A percentile compares a stretch with the other conserved stretches of the same genome.
phyloP scores from a whole-genome alignment of 2,888 invertebrate species.

The Oxycera nigricornis region DNA sequence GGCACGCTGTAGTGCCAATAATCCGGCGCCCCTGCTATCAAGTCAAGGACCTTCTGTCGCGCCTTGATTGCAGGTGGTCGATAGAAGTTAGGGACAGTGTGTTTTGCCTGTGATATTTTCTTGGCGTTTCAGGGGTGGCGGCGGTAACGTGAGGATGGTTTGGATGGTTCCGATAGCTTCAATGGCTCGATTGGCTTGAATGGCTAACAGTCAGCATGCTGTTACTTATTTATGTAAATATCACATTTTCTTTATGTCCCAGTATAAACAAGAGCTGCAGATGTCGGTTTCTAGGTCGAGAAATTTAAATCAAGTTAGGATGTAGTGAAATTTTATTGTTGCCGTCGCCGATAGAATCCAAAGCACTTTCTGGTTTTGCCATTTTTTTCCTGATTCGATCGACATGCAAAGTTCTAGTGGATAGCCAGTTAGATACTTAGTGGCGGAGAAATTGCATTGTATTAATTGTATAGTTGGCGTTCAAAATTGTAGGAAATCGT shows the following conservation, averaged over 20 bases:
- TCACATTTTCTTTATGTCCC: conserved; percentile 28
- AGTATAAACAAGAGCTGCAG: conserved; percentile 28
- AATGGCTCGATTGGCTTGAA: background rate
- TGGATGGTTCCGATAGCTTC: too few species aligned
- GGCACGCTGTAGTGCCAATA: too few species aligned
- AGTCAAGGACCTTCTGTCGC: too few species aligned
- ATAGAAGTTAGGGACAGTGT: too few species aligned
- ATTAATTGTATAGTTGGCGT: too few species aligned
- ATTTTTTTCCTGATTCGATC: conserved; percentile 25
- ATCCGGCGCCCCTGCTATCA: too few species aligned
- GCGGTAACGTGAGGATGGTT: background rate
- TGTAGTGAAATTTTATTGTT: conserved; percentile 35
- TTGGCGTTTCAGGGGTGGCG: too few species aligned
- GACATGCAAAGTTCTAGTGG: conserved; percentile 36
- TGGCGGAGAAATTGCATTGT: conserved; percentile 9
- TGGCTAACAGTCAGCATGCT: conserved; percentile 21
- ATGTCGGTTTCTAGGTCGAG: conserved; percentile 37
- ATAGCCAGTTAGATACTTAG: conserved; percentile 7
- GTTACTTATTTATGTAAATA: conserved; percentile 34
- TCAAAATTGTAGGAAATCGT: conserved; percentile 4
- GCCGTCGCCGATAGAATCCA: conserved; percentile 20
- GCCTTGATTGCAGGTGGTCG: background rate
- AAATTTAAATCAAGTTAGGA: conserved; percentile 35
- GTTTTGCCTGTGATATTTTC: conserved; percentile 6
- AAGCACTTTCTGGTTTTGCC: conserved; percentile 18